Percentiles rank a stretch among this genome's conserved stretches.
These are phyloP conservation scores for Moxostoma hubbsi DNA, from an alignment of 2,797 vertebrate species.

Conservation along the genomic window DNA sequence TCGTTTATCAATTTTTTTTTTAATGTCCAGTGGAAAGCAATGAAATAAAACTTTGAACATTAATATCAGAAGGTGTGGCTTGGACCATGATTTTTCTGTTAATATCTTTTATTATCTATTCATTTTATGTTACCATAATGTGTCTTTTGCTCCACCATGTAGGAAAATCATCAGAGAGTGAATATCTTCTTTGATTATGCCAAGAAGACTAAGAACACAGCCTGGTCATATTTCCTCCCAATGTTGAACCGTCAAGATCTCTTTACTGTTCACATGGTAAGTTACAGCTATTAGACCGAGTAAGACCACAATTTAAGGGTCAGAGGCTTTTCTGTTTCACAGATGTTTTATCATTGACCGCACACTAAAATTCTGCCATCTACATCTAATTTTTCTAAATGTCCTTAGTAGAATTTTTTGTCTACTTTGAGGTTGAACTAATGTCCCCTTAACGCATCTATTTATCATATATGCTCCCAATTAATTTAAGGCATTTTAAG, in stretches of 20 bases:
- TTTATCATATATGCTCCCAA: background rate
- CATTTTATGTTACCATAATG: background rate
- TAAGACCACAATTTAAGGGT: too few relatives aligned
- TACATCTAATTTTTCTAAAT: too few relatives aligned
- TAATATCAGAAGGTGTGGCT: background rate
- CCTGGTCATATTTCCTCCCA: slow-evolving; percentile 97
- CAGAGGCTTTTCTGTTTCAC: too few relatives aligned
- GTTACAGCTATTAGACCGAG: slow-evolving; percentile 35
- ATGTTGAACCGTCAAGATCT: slow-evolving; percentile 98
- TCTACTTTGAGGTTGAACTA: background rate
- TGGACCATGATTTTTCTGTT: background rate
- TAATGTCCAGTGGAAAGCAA: background rate
- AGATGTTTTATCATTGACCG: too few relatives aligned
- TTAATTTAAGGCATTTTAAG: background rate
- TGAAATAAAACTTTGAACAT: background rate
- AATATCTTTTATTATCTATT: background rate
- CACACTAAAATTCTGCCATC: too few relatives aligned
- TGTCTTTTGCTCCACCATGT: slow-evolving; percentile 41
- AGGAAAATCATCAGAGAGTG: slow-evolving; percentile 98
- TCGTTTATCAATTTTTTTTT: too few relatives aligned
- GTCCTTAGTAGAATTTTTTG: background rate
- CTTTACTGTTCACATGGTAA: slow-evolving; percentile 99
- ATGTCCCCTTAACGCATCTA: background rate
- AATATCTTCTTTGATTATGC: slow-evolving; percentile 98
- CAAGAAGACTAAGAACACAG: slow-evolving; percentile 95